These are phyloP conservation scores for Papilio dardanus DNA, from an alignment of 1,140 invertebrate genomes.

Conservation along the genomic window DNA sequence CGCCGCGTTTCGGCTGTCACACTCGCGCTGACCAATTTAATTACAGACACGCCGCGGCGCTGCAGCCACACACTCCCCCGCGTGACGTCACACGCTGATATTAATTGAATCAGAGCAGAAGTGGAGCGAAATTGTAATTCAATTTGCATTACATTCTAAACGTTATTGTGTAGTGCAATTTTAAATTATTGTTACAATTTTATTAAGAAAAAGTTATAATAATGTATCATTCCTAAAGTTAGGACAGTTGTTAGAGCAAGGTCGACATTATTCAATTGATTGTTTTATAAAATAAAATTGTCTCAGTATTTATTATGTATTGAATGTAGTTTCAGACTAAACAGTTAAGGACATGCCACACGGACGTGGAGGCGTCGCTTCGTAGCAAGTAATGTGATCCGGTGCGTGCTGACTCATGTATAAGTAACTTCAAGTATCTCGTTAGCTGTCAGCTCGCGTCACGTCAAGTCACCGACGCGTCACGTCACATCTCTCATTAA, in stretches of 20 bases:
- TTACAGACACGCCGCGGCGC: background rate
- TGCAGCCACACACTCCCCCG: background rate
- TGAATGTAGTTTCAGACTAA: too few relatives aligned
- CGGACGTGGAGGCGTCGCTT: background rate
- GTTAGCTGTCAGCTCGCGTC: background rate
- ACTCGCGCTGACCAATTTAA: conserved; percentile 2
- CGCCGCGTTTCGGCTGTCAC: background rate
- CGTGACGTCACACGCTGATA: background rate
- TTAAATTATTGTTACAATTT: too few relatives aligned
- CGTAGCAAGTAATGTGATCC: background rate
- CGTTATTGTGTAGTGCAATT: too few relatives aligned
- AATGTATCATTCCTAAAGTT: too few relatives aligned
- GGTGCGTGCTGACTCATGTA: background rate
- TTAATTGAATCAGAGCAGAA: background rate
- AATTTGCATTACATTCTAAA: background rate
- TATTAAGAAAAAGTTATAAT: too few relatives aligned
- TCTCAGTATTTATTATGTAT: too few relatives aligned
- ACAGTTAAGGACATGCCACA: background rate
- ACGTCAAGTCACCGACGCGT: background rate
- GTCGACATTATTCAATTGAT: too few relatives aligned
- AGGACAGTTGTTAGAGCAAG: too few relatives aligned
- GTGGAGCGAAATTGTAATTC: background rate
- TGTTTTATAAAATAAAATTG: too few relatives aligned
- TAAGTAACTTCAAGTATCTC: background rate
- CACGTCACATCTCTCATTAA: background rate